Evolutionary conservation across 37 sponge, comb jelly and placozoan species (phyloP), one percentile per base, ranked within the genome.

Genomic region (Aplysina aerophoba): DNA sequence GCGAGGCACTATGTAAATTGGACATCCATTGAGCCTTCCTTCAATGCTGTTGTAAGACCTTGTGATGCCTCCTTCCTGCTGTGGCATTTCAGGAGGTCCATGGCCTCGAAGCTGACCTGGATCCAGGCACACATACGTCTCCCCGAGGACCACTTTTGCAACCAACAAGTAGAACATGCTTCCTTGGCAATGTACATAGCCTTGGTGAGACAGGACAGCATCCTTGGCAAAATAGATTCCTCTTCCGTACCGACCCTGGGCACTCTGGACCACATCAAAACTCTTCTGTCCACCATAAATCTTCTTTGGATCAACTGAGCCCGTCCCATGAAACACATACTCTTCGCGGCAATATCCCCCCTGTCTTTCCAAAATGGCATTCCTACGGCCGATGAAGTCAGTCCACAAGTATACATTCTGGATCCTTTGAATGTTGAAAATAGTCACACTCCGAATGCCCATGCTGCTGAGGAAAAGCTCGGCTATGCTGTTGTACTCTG

Each of bases 261-360:
- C 78, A 41, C 78, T 75, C 38, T 24, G 22, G 17, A 75, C n/a
- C 12, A 75, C 37, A 41, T 75, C 78, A 31, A 75, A 36, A 12
- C 78, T 36, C n/a, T 44, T 31, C 25, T 75, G 78, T 2, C 78
- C 53, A 53, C 24, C 24, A 40, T 53, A 75, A 54, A 75, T 75
- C 1, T 38, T 44, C 25, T 36, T 17, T 1, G 78, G 78, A 3
- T 75, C 38, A 36, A 39, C n/a, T 44, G 22, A 17, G 15, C 78
- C n/a, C 16, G 78, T 75, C 12, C 78, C 78, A 75, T 75, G 78
- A 36, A 75, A 75, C 28, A 62, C 64, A 75, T 40, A 39, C 44
- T 24, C 24, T 53, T 24, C 37, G 4, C 16, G 20, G 25, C 25
- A 14, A 24, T 54, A 36, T 40, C 24, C 25, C 5, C 37, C 37